phyloP scores from a whole-genome alignment of 2,888 invertebrate genomes.

The Xestia sexstrigata region DNA sequence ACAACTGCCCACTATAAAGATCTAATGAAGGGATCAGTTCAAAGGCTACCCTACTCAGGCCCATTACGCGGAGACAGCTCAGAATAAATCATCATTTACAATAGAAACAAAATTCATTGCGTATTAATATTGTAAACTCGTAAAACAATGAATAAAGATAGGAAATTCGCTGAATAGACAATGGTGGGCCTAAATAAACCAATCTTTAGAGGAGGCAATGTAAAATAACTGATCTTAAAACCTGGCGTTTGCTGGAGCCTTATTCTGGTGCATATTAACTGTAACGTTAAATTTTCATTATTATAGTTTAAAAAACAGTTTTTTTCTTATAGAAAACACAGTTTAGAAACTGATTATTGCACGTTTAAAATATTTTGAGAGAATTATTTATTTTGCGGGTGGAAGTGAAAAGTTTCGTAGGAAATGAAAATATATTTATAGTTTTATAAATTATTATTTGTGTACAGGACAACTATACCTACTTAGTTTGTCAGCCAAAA shows the following conservation, averaged over 20 bases:
- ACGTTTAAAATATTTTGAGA: background rate
- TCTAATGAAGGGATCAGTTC: constrained; percentile 51
- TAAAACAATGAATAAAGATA: constrained; percentile 74
- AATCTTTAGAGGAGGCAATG: constrained; percentile 67
- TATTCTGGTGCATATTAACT: constrained; percentile 57
- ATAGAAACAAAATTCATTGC: constrained; percentile 72
- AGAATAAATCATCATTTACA: constrained; percentile 73
- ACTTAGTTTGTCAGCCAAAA: too few relatives aligned
- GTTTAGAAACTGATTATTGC: background rate
- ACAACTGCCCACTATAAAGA: constrained; percentile 29
- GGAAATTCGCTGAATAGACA: constrained; percentile 68
- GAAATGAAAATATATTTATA: too few relatives aligned
- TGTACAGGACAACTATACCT: too few relatives aligned
- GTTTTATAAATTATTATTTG: too few relatives aligned
- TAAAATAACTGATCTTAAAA: constrained; percentile 69
- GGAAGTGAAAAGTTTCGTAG: too few relatives aligned
- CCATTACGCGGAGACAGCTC: constrained; percentile 51
- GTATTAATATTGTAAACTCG: constrained; percentile 70
- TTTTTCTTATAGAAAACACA: too few relatives aligned
- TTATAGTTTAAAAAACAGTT: background rate
- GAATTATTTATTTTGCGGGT: too few relatives aligned
- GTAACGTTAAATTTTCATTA: background rate
- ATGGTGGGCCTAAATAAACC: constrained; percentile 68
- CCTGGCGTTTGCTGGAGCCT: constrained; percentile 43
- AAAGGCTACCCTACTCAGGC: constrained; percentile 61